Evolutionary conservation across 2,888 invertebrate genomes (phyloP).

Genomic region (Rhopalosiphum nymphaeae): DNA sequence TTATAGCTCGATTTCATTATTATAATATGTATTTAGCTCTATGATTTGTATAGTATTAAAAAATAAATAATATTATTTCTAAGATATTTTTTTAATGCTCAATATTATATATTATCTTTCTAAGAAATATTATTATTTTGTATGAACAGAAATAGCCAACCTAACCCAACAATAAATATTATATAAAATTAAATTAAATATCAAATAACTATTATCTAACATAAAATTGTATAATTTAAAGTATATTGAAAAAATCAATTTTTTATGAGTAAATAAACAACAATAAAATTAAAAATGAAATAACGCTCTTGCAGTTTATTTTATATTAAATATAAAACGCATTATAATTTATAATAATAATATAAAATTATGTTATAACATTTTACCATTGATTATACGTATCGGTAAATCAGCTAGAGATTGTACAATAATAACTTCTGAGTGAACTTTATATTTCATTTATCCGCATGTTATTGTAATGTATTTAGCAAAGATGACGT

Average conservation of each 20-base stretch:
- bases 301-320: not conserved
- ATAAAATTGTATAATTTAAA: not conserved
- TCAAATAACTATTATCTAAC: not conserved
- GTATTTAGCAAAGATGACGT: not conserved
- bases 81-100: not conserved
- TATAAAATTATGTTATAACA: not conserved
- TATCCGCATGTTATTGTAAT: not conserved
- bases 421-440: not conserved
- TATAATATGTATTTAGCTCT: not conserved
- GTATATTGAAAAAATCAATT: not conserved
- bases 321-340: not conserved
- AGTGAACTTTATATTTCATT: not conserved
- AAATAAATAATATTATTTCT: not conserved
- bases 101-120: not conserved
- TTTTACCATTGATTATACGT: not conserved
- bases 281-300: not conserved
- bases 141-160: not conserved
- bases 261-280: not conserved
- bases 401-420: not conserved
- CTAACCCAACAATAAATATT: not conserved
- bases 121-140: not conserved
- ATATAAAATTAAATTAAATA: not conserved
- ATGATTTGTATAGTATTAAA: not conserved
- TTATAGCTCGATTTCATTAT: not conserved
- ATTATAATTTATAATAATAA: not conserved